Evolutionary conservation across 2,888 invertebrate species (phyloP).

Genomic region (Apodemia mormo): DNA sequence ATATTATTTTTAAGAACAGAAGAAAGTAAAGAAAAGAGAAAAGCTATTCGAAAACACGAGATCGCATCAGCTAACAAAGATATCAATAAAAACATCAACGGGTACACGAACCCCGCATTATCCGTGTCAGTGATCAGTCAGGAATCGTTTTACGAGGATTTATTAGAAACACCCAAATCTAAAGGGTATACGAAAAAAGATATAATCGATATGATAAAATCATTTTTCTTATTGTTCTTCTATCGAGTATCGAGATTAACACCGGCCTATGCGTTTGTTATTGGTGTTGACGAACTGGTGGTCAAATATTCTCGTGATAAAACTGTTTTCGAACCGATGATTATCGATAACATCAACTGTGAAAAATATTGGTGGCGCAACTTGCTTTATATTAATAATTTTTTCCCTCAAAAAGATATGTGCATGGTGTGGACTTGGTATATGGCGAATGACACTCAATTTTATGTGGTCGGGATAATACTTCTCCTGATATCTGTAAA

Average conservation of each 20-base stretch:
- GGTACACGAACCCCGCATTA: constrained; percentile 67
- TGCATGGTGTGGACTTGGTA: constrained; percentile 94
- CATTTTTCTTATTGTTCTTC: constrained; percentile 73
- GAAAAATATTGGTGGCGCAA: constrained; percentile 92
- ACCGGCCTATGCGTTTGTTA: constrained; percentile 90
- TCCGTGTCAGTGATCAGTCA: constrained; percentile 72
- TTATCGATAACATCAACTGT: constrained; percentile 87
- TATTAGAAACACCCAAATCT: constrained; percentile 60
- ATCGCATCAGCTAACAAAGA: constrained; percentile 44
- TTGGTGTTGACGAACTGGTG: constrained; percentile 87
- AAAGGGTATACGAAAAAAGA: constrained; percentile 62
- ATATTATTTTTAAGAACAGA: constrained; percentile 86
- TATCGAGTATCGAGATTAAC: constrained; percentile 87
- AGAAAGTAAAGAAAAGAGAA: constrained; percentile 70
- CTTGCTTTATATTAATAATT: constrained; percentile 90
- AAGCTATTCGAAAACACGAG: constrained; percentile 38
- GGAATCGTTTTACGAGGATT: constrained; percentile 70
- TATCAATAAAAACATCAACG: constrained; percentile 71
- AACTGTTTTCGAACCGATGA: constrained; percentile 87
- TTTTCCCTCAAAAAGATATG: constrained; percentile 88
- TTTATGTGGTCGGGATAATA: constrained; percentile 86
- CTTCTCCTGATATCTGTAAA: constrained; percentile 85
- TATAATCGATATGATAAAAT: constrained; percentile 61
- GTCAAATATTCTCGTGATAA: constrained; percentile 86
- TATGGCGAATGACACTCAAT: constrained; percentile 90